Evolutionary conservation across 2,113 vertebrate species (phyloP).

Genomic region (Lamprotornis superbus): DNA sequence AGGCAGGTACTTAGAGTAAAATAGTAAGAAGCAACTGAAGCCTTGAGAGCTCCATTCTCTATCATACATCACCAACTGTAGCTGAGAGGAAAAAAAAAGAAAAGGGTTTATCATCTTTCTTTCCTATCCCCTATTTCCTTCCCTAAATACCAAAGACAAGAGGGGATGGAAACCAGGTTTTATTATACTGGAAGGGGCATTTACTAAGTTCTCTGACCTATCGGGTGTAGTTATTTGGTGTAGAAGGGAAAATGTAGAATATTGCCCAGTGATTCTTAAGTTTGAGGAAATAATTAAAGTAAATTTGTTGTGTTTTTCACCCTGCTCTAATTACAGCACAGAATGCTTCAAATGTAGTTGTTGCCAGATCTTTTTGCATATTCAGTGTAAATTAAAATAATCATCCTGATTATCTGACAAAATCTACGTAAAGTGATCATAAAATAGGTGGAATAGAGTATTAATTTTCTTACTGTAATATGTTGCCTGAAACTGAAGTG

Average conservation of each 20-base stretch:
- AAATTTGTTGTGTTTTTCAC: constrained; percentile 1
- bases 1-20: neutral
- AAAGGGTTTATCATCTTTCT: neutral
- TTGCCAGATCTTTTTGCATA: constrained; percentile 5
- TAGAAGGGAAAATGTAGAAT: neutral
- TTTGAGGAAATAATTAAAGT: constrained; percentile 7
- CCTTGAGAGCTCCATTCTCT: neutral
- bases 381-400: constrained; percentile 32
- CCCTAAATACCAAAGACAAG: neutral
- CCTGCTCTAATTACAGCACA: neutral
- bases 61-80: neutral
- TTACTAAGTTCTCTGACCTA: neutral
- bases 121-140: neutral
- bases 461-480: neutral
- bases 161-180: neutral
- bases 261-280: neutral
- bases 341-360: neutral
- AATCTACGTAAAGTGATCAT: neutral
- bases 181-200: neutral
- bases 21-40: neutral
- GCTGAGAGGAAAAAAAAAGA: too few relatives aligned
- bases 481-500: neutral
- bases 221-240: neutral
- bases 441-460: neutral
- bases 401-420: neutral